A percentile compares a stretch with the other conserved stretches of the same genome.
Conservation (phyloP, 35 echinoderm and acorn worm species). For the Heliocidaris tuberculata region DNA sequence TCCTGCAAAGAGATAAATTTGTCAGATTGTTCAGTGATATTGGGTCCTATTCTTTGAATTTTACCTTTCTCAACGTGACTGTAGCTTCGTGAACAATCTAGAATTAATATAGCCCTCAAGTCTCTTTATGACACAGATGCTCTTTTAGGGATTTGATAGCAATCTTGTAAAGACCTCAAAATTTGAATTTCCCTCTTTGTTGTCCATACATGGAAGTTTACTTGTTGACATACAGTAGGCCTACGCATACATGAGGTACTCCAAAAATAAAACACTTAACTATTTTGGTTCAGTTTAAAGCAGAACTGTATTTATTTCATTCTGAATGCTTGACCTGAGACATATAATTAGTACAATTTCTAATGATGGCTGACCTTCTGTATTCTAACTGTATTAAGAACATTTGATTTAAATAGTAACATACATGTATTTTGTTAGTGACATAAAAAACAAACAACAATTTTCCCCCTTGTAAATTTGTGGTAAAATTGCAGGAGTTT, state of each 20-base stretch:
- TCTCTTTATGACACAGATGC: background rate
- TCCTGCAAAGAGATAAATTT: background rate
- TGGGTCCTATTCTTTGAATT: background rate
- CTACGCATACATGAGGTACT: background rate
- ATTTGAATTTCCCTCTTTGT: background rate
- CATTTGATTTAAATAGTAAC: too few relatives aligned
- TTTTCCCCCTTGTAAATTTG: too few relatives aligned
- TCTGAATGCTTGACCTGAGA: too few relatives aligned
- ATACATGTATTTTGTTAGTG: too few relatives aligned
- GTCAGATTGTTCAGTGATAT: background rate
- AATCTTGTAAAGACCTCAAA: background rate
- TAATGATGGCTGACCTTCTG: too few relatives aligned
- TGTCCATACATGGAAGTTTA: background rate
- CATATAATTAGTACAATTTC: too few relatives aligned
- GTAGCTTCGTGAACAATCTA: too few relatives aligned
- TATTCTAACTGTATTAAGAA: too few relatives aligned
- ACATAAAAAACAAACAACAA: too few relatives aligned
- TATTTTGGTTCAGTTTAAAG: background rate
- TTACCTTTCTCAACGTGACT: background rate
- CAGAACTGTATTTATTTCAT: background rate
- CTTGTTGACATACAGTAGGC: background rate
- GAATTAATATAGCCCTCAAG: background rate
- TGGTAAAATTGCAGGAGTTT: too few relatives aligned
- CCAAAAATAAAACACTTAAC: background rate
- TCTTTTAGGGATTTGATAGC: background rate